Evolutionary conservation across 2,113 vertebrate species (phyloP), one percentile per base, ranked within the genome.

Genomic region (Salvelinus fontinalis): DNA sequence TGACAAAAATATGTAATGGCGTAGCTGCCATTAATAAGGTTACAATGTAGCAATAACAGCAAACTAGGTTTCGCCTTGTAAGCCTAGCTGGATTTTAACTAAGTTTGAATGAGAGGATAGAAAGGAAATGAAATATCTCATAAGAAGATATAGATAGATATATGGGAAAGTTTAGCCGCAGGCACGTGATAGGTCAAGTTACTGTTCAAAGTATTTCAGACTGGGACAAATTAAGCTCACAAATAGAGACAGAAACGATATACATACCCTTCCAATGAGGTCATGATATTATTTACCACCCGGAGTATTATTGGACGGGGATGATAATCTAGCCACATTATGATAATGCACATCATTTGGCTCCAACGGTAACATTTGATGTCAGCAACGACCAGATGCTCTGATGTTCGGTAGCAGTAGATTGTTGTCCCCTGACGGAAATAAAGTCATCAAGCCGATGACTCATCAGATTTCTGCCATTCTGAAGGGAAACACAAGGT

Each of bases 161-260:
- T 44, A 44, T 44, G 39, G 39, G 62, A 88, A 88, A 87, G 84
- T 44, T 44, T 44, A 44, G 79, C 80, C 75, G n/a, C 78, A 77
- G 87, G 75, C 80, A 60, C 83, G 85, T 69, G 75, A 78, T 80
- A 75, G 84, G 85, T 91, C 83, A 1, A 73, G 86, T 89, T 90
- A 86, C 90, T 84, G 79, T 80, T 62, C 83, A 84, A 83, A 78
- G 54, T 83, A 83, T 75, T 85, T 79, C 73, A 80, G 81, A 81
- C 73, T 71, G 29, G 75, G 84, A 72, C 27, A 29, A 24, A 57
- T 72, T 34, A 27, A 29, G 49, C 51, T 84, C 75, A 71, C 71
- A 78, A 86, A 89, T 89, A 86, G 70, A 72, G 83, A 81, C 73
- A 77, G 24, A 44, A 44, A 44, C 2, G 2, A 11, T 22, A 72